Conservation (phyloP, 2,797 vertebrate species). For the Poeciliopsis gracilis region DNA sequence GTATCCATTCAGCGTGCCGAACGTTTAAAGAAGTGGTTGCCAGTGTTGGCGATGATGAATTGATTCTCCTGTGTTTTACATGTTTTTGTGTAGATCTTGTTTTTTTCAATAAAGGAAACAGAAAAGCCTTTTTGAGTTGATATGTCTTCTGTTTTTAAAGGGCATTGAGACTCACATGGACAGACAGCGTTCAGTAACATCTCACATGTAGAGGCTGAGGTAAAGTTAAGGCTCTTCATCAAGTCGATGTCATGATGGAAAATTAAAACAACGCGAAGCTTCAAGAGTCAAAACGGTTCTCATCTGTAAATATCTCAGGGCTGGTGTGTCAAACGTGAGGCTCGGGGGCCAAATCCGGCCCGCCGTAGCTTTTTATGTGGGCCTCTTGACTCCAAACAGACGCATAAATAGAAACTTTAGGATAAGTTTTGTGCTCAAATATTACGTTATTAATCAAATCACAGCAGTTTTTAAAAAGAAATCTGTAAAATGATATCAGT, state of each 20-base stretch:
- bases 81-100: conserved; percentile 72
- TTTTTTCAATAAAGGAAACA: conserved; percentile 72
- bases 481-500: no score
- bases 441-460: no score
- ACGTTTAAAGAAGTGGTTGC: conserved; percentile 43
- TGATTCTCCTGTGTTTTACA: conserved; percentile 66
- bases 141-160: conserved; percentile 34
- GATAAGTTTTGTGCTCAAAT: no score
- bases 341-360: no score
- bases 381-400: no score
- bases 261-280: conserved; percentile 13
- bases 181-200: conserved; percentile 5
- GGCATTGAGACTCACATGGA: neutral
- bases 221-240: conserved; percentile 53
- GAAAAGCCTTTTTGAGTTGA: conserved; percentile 38
- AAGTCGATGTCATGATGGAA: conserved; percentile 40
- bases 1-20: conserved; percentile 53
- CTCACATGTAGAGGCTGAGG: neutral
- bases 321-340: no score
- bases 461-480: no score
- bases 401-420: no score
- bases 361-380: no score
- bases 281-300: neutral
- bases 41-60: conserved; percentile 50
- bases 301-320: neutral